Conservation (phyloP, 1,140 invertebrate genomes). For the Anthonomus grandis region DNA sequence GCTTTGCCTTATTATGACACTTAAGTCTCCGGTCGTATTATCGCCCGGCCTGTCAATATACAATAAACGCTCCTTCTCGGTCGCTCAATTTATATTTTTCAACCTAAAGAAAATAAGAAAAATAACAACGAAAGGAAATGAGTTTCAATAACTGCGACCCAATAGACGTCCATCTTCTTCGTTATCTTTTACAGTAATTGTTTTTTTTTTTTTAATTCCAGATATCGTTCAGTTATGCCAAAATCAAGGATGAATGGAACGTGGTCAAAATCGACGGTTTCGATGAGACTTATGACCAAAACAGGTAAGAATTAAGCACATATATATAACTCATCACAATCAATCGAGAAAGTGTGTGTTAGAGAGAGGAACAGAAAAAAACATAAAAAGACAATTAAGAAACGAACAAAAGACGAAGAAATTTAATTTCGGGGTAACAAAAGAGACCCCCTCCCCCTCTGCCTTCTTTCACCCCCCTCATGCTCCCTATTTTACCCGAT, state of each 20-base stretch:
- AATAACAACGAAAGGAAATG: too few species aligned
- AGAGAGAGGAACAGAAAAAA: background rate
- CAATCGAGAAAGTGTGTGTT: background rate
- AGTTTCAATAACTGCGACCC: too few species aligned
- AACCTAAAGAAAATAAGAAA: too few species aligned
- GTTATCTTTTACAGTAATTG: background rate
- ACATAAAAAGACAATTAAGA: slow-evolving; percentile 6
- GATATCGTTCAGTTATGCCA: slow-evolving; percentile 91
- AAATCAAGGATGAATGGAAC: slow-evolving; percentile 82
- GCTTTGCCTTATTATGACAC: too few species aligned
- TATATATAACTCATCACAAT: background rate
- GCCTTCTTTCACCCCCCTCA: background rate
- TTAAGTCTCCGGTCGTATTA: too few species aligned
- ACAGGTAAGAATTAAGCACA: slow-evolving; percentile 62
- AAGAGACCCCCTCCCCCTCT: background rate
- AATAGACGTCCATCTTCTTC: too few species aligned
- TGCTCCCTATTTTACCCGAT: slow-evolving; percentile 25
- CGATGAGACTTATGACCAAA: slow-evolving; percentile 78
- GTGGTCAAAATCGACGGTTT: slow-evolving; percentile 87
- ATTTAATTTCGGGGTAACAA: slow-evolving; percentile 20
- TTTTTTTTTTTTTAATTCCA: slow-evolving; percentile 51
- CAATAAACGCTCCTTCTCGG: too few species aligned
- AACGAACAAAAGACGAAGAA: slow-evolving; percentile 8
- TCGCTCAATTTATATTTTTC: too few species aligned
- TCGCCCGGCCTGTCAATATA: too few species aligned